These are phyloP conservation scores for Huso huso DNA, from an alignment of 2,797 vertebrate species.

Conservation along the genomic window DNA sequence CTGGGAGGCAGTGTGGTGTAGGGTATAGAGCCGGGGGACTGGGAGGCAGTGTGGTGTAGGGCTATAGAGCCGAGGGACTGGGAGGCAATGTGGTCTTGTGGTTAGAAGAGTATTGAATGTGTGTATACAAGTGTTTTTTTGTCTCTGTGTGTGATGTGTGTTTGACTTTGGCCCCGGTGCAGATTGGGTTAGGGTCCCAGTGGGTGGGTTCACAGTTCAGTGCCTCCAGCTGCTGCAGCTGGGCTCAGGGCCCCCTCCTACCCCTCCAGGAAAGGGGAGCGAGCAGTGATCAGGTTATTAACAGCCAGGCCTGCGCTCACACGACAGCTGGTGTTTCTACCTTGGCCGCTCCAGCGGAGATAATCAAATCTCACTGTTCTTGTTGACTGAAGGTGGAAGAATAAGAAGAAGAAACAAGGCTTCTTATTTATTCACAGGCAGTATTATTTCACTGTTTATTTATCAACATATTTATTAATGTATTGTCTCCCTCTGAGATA, in stretches of 20 bases:
- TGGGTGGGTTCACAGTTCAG: constrained; percentile 89
- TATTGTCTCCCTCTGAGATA: no score
- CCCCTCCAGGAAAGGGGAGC: constrained; percentile 36
- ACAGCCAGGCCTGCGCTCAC: constrained; percentile 83
- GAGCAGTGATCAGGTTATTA: constrained; percentile 92
- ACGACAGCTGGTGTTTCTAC: constrained; percentile 98
- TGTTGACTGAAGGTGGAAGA: constrained; percentile 6
- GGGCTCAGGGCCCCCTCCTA: constrained; percentile 49
- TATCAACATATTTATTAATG: no score
- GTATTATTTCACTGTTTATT: no score
- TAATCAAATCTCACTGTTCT: constrained; percentile 86
- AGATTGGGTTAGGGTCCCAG: constrained; percentile 82
- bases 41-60: background rate
- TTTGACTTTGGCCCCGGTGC: constrained; percentile 32
- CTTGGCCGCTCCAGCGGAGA: constrained; percentile 91
- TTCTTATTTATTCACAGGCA: background rate
- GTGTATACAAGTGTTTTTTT: constrained; percentile 22
- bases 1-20: background rate
- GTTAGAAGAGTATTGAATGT: background rate
- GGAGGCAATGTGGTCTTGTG: constrained; percentile 13
- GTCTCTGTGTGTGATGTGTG: constrained; percentile 13
- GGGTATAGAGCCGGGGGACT: no score
- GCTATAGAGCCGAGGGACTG: background rate
- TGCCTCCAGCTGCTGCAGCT: constrained; percentile 98
- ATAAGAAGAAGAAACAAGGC: background rate